These are phyloP conservation scores for Triplophysa bombifrons DNA, from an alignment of 2,797 vertebrate genomes.

Conservation along the genomic window DNA sequence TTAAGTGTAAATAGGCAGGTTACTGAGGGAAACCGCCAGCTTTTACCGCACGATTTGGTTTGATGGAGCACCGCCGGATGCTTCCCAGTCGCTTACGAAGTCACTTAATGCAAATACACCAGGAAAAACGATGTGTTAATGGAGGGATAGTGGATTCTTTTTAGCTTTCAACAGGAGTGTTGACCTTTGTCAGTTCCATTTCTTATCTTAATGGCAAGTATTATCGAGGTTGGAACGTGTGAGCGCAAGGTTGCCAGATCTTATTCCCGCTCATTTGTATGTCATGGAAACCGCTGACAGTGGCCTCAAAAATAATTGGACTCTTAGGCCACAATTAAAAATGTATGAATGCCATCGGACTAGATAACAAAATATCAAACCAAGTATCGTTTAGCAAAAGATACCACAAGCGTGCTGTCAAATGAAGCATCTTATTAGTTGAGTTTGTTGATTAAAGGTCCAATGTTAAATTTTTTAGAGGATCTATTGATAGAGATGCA, in stretches of 20 bases:
- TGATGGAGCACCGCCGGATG: slow-evolving; percentile 23
- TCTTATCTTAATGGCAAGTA: slow-evolving; percentile 30
- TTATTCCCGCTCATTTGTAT: background rate
- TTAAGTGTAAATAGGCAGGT: slow-evolving; percentile 43
- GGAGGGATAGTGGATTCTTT: background rate
- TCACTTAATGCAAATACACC: slow-evolving; percentile 23
- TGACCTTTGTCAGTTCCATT: slow-evolving; percentile 23
- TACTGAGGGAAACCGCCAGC: slow-evolving; percentile 22
- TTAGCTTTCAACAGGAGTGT: slow-evolving; percentile 22
- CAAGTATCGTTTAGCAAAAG: background rate
- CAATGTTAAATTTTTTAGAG: too few species aligned
- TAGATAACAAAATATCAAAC: background rate
- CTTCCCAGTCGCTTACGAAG: slow-evolving; percentile 22
- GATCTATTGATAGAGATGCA: too few species aligned
- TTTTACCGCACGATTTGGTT: slow-evolving; percentile 35
- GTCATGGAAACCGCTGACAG: background rate
- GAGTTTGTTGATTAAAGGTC: background rate
- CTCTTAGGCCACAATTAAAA: background rate
- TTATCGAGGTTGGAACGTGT: background rate
- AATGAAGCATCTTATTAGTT: too few species aligned
- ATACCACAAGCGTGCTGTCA: background rate
- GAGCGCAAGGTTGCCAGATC: slow-evolving; percentile 6
- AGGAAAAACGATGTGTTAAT: slow-evolving; percentile 17
- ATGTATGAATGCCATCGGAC: background rate
- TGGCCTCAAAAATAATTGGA: background rate